Evolutionary conservation across 2,113 vertebrate species (phyloP), one percentile per base, ranked within the genome.

Genomic region (Montifringilla adamsi): DNA sequence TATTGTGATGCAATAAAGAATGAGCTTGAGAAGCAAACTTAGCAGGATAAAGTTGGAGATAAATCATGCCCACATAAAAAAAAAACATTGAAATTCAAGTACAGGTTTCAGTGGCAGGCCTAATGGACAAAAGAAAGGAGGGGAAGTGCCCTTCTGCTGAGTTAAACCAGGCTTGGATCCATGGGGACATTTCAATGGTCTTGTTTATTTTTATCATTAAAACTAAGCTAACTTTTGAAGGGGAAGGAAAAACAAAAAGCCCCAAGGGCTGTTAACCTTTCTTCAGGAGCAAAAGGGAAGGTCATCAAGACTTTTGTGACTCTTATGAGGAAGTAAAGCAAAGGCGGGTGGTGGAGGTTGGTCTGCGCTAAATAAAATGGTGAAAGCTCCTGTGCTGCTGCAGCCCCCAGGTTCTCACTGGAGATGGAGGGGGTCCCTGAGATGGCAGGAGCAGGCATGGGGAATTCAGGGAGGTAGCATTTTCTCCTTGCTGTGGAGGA

Each of bases 141-240:
- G 44, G 47, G 53, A 70, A 63, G 43, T 68, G 63, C 49, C 31
- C 63, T 60, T 79, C 47, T 89, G 18, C 60, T 9, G 13, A 81
- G 37, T 75, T 89, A 75, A 91, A 87, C 46, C 62, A 89, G 60
- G 19, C 56, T 90, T 76, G 53, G 41, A 52, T 87, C 88, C 80
- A 70, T 0, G 6, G 75, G 73, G 86, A 87, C 44, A 26, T 80
- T 90, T 87, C 87, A 83, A 58, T 55, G 70, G 63, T 70, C 63
- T 93, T 69, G 64, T 88, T 95, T 90, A 87, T 87, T 93, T 91
- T 95, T 94, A 74, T 81, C 78, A 60, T 67, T 74, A 72, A 91
- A 95, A 77, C 47, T 33, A 59, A 90, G 64, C 26, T 66, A 64
- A 37, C 52, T 94, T 94, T 64, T 86, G 59, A 94, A 85, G n/a